These are phyloP conservation scores for Ophiodon elongatus DNA, from an alignment of 2,113 vertebrate genomes.

Conservation along the genomic window DNA sequence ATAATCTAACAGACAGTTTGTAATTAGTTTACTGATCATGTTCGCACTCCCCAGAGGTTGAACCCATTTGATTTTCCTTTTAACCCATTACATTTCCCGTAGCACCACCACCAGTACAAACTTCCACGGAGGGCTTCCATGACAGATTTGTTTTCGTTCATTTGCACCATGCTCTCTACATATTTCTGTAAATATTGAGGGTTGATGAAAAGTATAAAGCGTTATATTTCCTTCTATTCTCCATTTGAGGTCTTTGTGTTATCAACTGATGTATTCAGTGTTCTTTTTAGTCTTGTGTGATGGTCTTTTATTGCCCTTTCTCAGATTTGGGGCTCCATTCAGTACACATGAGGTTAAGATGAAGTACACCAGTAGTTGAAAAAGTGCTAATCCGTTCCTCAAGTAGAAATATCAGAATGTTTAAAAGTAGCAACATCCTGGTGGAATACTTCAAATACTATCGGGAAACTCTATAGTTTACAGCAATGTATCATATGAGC, in stretches of 20 bases:
- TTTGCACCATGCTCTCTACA: too few species aligned
- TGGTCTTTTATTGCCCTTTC: neutral
- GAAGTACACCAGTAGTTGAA: neutral
- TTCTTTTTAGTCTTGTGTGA: neutral
- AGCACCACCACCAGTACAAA: neutral
- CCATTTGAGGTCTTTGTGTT: neutral
- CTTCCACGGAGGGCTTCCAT: neutral
- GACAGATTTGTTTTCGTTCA: too few species aligned
- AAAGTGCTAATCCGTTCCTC: neutral
- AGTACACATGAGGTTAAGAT: neutral
- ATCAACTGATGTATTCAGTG: neutral
- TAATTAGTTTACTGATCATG: neutral
- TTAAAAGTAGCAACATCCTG: neutral
- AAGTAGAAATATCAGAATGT: neutral
- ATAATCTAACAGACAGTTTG: neutral
- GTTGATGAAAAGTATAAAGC: neutral
- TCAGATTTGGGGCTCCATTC: neutral
- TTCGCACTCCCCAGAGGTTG: neutral
- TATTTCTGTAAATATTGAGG: neutral
- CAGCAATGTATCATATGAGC: neutral
- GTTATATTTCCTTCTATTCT: neutral
- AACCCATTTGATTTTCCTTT: neutral
- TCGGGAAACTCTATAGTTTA: too few species aligned
- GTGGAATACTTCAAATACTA: neutral
- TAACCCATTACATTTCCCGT: neutral